Percentiles rank a stretch among this genome's conserved stretches.
phyloP scores from a whole-genome alignment of 2,888 invertebrate species.

The Dicycla oo region DNA sequence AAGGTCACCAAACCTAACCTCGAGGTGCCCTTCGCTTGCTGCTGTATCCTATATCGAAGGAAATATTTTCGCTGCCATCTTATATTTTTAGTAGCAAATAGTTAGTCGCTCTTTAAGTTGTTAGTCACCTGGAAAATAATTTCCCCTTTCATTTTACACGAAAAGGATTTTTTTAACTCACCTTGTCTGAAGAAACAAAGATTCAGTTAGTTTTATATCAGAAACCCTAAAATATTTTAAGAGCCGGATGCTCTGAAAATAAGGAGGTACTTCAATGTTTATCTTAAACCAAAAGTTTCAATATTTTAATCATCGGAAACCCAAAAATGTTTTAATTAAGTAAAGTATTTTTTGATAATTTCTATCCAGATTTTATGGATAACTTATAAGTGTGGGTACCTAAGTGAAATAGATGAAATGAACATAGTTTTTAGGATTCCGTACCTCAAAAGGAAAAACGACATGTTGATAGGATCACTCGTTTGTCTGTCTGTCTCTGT shows the following conservation, averaged over 20 bases:
- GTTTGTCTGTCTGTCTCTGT: too few relatives aligned
- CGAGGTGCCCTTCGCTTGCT: too few relatives aligned
- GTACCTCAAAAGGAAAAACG: too few relatives aligned
- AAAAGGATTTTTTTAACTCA: neutral
- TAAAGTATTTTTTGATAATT: neutral
- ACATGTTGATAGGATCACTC: too few relatives aligned
- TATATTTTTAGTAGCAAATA: too few relatives aligned
- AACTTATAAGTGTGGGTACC: neutral
- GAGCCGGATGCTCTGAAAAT: neutral
- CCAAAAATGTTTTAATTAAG: neutral
- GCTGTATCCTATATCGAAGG: too few relatives aligned
- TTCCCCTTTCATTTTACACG: neutral
- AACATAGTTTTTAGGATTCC: neutral
- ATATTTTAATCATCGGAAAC: neutral
- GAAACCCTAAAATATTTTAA: constrained; percentile 8
- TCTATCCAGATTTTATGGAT: neutral
- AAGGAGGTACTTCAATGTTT: neutral
- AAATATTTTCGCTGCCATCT: too few relatives aligned
- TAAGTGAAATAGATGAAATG: neutral
- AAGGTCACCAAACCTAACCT: too few relatives aligned
- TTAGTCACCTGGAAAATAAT: too few relatives aligned
- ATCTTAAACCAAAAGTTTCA: neutral
- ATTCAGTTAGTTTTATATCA: neutral
- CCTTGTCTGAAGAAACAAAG: neutral
- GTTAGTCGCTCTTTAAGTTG: too few relatives aligned